Evolutionary conservation across 2,888 invertebrate genomes (phyloP), one percentile per base, ranked within the genome.

Genomic region (Drosophila anomalata): DNA sequence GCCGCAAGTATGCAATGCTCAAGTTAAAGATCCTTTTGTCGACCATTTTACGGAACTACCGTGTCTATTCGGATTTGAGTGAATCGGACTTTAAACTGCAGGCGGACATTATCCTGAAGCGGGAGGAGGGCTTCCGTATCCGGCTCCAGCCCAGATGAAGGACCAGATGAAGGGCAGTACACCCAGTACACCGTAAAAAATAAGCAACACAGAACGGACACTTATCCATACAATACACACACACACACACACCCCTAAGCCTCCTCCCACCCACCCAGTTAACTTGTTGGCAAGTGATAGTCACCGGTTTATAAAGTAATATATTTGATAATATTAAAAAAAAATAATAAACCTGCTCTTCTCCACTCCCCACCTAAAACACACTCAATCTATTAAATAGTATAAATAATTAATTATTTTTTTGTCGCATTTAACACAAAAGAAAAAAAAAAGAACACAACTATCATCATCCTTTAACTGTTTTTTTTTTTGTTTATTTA

Each of bases 1-100:
- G 94, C 90, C 95, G 96, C 72, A 96, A 96, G 91, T 96, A 95
- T 90, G 96, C 96, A 41, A 95, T 96, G 95, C 92, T 96, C 78
- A 96, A 96, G 90, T 92, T 96, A 86, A 96, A 96, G 92, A 95
- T 96, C 68, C 93, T 96, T 69, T 92, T 96, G 20, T 95, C 96
- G 6, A 96, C 96, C 62, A 94, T 96, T 80, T 89, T 96, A 78
- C 93, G 96, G 80, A 95, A 94, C 89, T 96, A 95, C 93, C 94
- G 93, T 66, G 93, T 96, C n/a, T 89, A 93, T 66, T 95, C 95
- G 5, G 94, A 95, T 88, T 91, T 94, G 22, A 93, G 93, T 60
- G 95, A 96, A 85, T 91, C 93, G 22, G 95, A 96, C 79, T 96
- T 95, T 91, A 93, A 93, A 88, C 93, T 96, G 17, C 95, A 95